Base-by-base conservation (phyloP, 2,113 vertebrate genomes). In the Chaenogobius annularis region DNA sequence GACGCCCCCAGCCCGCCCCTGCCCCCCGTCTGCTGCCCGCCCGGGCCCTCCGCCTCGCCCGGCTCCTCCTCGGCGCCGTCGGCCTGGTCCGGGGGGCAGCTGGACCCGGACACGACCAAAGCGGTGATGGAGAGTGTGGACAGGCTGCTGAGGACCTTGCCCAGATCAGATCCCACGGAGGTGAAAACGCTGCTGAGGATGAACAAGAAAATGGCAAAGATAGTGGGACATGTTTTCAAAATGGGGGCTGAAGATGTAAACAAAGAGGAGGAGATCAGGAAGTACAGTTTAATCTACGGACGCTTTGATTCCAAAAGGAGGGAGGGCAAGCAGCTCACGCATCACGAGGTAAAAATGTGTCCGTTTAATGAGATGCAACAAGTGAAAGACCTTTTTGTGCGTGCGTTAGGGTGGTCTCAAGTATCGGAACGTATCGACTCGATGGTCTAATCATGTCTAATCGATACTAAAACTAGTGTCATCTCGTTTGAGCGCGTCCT, bases 221-320 rank as follows among this genome's bases (percentile, higher is more conserved):
- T 95, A 0, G 94, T 99, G 74, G 96, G 96, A 1, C 97, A 98
- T 88, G 96, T 98, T 85, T 98, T 98, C 89, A 95, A 95, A 77
- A 94, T 97, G 93, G 95, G 92, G 19, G 92, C 95, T 0, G 93
- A 93, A 0, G 95, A 97, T 75, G 92, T 88, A 15, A 94, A 92
- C 81, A 97, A 97, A 75, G 96, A 97, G 77, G 96, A 98, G 67
- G 96, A 98, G 90, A 97, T 97, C 87, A 93, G 96, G 12, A 96
- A 97, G 73, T 97, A 97, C 92, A 98, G 97, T 52, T 94, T 96
- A 22, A 98, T 98, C 85, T 98, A 98, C 0, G 96, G 97, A 46
- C 95, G 97, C 0, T 96, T 96, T 5, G 96, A 98, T 84, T 96
- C 95, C 19, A 97, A 96, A 90, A 92, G 97, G 81, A 93, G 96